Conservation (phyloP, 92 coral and sea anemone species). For the Nematostella vectensis region DNA sequence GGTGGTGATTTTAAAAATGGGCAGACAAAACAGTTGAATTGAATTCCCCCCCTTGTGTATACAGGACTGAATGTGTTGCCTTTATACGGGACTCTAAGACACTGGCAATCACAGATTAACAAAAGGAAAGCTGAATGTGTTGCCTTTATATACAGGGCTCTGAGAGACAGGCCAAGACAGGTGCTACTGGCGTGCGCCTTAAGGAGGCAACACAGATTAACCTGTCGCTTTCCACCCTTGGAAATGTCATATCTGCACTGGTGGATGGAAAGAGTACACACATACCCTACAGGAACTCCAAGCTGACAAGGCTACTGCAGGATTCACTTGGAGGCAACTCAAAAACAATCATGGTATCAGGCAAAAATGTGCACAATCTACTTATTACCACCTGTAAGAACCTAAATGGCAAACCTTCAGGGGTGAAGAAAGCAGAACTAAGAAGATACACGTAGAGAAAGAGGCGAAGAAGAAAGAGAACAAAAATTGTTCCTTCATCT, state of each 20-base stretch:
- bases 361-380: too few relatives aligned
- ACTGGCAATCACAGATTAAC: too few relatives aligned
- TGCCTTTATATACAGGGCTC: too few relatives aligned
- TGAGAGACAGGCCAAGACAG: conserved; percentile 94
- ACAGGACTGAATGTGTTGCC: too few relatives aligned
- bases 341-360: conserved; percentile 97
- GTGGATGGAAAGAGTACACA: conserved; percentile 99
- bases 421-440: background rate
- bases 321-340: conserved; percentile 98
- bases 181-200: conserved; percentile 91
- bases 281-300: conserved; percentile 97
- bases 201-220: conserved; percentile 98
- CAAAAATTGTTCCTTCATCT: too few relatives aligned
- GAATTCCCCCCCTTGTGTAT: too few relatives aligned
- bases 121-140: too few relatives aligned
- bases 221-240: conserved; percentile 93
- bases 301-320: conserved; percentile 87
- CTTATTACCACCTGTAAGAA: conserved; percentile 1
- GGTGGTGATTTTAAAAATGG: too few relatives aligned
- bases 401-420: background rate
- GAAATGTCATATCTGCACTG: conserved; percentile 94
- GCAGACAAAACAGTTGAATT: too few relatives aligned
- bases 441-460: too few relatives aligned
- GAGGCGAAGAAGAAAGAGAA: too few relatives aligned
- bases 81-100: too few relatives aligned